Evolutionary conservation across 1,140 invertebrate species (phyloP).

Genomic region (Metopolophium dirhodum): DNA sequence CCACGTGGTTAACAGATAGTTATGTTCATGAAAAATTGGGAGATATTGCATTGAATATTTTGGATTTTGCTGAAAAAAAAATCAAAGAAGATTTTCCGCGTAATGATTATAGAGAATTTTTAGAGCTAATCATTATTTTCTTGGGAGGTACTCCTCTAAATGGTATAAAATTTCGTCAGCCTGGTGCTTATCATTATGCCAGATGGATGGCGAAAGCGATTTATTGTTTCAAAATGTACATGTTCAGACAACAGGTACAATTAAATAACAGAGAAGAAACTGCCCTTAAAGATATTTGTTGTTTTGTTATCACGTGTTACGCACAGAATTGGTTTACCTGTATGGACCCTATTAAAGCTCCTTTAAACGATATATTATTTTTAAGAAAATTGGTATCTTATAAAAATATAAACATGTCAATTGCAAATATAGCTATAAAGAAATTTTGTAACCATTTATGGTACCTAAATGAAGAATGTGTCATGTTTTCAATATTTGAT

Average conservation of each 20-base stretch:
- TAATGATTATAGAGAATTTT: conserved; percentile 20
- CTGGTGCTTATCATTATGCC: background rate
- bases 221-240: conserved; percentile 31
- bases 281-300: background rate
- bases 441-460: background rate
- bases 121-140: conserved; percentile 39
- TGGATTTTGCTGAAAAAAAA: background rate
- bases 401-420: background rate
- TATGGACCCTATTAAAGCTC: background rate
- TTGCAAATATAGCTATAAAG: background rate
- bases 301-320: conserved; percentile 15
- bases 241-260: background rate
- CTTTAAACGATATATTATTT: background rate
- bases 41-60: background rate
- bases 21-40: background rate
- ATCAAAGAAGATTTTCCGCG: background rate
- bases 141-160: conserved; percentile 2
- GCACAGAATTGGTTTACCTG: conserved; percentile 3
- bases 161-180: background rate
- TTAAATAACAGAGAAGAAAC: conserved; percentile 17
- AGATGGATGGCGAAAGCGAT: conserved; percentile 26
- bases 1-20: background rate
- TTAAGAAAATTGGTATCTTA: background rate
- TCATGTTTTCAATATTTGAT: no score
- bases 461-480: background rate